Percentiles rank a stretch among this genome's conserved stretches.
phyloP scores from a whole-genome alignment of 1,140 invertebrate genomes.

The Melitaea cinxia region DNA sequence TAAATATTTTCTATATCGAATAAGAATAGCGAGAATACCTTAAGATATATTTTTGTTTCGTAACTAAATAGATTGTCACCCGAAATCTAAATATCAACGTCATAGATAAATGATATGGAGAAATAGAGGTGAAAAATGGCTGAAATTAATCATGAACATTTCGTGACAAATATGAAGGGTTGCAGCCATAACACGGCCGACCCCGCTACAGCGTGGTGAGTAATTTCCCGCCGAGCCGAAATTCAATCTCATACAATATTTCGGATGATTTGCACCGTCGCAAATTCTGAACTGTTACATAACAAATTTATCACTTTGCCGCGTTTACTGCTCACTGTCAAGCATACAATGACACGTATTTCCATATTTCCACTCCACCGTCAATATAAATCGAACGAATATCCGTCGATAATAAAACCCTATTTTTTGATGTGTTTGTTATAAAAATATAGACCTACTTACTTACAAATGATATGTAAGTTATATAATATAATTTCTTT shows the following conservation, averaged over 20 bases:
- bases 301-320: slow-evolving; percentile 70
- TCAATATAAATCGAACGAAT: slow-evolving; percentile 19
- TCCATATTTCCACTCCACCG: slow-evolving; percentile 23
- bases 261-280: slow-evolving; percentile 63
- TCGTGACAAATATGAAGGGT: slow-evolving; percentile 35
- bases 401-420: slow-evolving; percentile 19
- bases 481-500: too few species aligned
- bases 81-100: slow-evolving; percentile 11
- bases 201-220: slow-evolving; percentile 44
- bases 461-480: too few species aligned
- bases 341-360: slow-evolving; percentile 32
- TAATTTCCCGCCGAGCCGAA: slow-evolving; percentile 57
- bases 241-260: slow-evolving; percentile 71
- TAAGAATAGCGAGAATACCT: too few species aligned
- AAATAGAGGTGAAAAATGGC: slow-evolving; percentile 24
- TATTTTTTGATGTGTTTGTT: not conserved
- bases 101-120: slow-evolving; percentile 13
- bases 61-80: not conserved
- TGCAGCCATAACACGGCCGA: slow-evolving; percentile 23
- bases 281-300: slow-evolving; percentile 63
- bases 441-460: not conserved
- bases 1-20: too few species aligned
- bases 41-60: too few species aligned
- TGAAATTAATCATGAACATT: slow-evolving; percentile 26
- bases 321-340: slow-evolving; percentile 44